Percentiles rank a stretch among this genome's conserved stretches.
phyloP scores from a whole-genome alignment of 2,888 invertebrate species.

The Craniophora ligustri region DNA sequence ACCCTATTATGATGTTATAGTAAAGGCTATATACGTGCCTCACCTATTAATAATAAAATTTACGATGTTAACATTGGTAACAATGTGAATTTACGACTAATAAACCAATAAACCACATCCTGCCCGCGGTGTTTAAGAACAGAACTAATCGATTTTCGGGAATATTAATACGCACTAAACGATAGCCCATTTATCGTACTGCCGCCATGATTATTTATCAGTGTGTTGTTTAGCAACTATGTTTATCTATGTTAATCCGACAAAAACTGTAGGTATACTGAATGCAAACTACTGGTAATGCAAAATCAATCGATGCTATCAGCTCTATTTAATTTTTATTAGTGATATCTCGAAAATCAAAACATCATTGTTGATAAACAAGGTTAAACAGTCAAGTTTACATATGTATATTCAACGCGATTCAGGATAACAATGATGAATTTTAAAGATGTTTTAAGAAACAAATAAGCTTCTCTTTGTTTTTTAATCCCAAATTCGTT shows the following conservation, averaged over 20 bases:
- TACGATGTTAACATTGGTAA: slow-evolving; percentile 58
- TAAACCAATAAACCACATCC: slow-evolving; percentile 51
- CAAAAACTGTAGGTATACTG: slow-evolving; percentile 26
- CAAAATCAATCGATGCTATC: slow-evolving; percentile 32
- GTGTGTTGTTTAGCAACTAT: slow-evolving; percentile 20
- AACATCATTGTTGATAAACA: slow-evolving; percentile 35
- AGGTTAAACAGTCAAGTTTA: slow-evolving; percentile 26
- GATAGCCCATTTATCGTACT: slow-evolving; percentile 14
- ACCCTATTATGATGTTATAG: background rate
- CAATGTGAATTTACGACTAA: slow-evolving; percentile 59
- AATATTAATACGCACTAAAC: slow-evolving; percentile 32
- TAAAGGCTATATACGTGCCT: slow-evolving; percentile 32
- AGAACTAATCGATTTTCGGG: slow-evolving; percentile 22
- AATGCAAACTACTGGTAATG: slow-evolving; percentile 22
- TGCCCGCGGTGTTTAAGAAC: slow-evolving; percentile 17
- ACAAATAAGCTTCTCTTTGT: slow-evolving; percentile 17
- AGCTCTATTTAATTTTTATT: slow-evolving; percentile 6
- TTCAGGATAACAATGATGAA: background rate
- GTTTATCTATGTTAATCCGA: slow-evolving; percentile 25
- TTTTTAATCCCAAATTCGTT: slow-evolving; percentile 34
- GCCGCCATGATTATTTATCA: slow-evolving; percentile 26
- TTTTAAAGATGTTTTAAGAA: background rate
- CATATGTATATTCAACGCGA: slow-evolving; percentile 10
- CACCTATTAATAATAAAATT: slow-evolving; percentile 57
- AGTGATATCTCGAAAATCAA: slow-evolving; percentile 15